Conservation (phyloP, 2,113 vertebrate genomes). For the Arothron firmamentum region DNA sequence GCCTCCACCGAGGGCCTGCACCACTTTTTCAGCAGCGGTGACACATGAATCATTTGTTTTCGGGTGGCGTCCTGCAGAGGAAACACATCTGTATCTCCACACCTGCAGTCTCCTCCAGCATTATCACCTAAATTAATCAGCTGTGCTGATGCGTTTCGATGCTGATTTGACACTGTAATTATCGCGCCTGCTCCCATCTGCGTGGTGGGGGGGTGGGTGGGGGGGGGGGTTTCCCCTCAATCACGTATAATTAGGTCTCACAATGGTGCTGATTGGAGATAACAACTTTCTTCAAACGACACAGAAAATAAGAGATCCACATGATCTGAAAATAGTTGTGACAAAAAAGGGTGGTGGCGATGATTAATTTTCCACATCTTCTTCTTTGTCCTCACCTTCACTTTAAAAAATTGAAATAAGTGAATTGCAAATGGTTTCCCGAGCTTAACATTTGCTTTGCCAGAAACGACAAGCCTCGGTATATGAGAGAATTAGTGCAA, state of each 20-base stretch:
- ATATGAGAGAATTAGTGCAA: constrained; percentile 43
- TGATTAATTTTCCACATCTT: constrained; percentile 18
- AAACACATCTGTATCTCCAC: constrained; percentile 40
- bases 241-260: constrained; percentile 61
- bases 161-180: constrained; percentile 48
- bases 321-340: constrained; percentile 21
- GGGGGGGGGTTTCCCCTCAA: constrained; percentile 24
- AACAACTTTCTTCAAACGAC: constrained; percentile 40
- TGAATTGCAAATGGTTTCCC: neutral
- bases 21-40: constrained; percentile 37
- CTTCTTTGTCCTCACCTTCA: constrained; percentile 6
- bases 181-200: constrained; percentile 38
- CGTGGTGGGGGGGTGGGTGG: constrained; percentile 11
- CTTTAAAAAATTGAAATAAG: constrained; percentile 10
- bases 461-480: constrained; percentile 14
- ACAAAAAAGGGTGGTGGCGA: constrained; percentile 10
- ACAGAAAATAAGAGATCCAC: constrained; percentile 21
- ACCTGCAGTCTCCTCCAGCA: constrained; percentile 39
- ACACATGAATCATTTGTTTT: constrained; percentile 47
- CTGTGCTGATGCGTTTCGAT: constrained; percentile 40
- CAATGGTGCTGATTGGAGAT: constrained; percentile 64
- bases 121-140: constrained; percentile 51
- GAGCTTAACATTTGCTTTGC: constrained; percentile 5
- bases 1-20: constrained; percentile 20
- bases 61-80: constrained; percentile 12